These are phyloP conservation scores for Oenanthe oenanthe DNA, from an alignment of 2,113 vertebrate genomes.

Conservation along the genomic window DNA sequence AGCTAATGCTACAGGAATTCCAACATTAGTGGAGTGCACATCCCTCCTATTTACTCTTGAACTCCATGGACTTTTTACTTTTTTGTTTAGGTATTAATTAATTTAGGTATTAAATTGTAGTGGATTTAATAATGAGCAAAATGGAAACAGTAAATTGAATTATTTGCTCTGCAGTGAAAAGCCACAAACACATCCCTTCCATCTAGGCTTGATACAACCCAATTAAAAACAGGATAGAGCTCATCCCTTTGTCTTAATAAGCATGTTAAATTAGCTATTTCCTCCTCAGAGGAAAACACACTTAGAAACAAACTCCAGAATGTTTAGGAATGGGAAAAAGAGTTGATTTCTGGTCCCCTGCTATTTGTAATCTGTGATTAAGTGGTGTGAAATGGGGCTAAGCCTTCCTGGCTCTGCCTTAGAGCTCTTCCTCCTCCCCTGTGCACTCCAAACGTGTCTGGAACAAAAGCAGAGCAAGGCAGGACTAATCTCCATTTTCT, in stretches of 20 bases:
- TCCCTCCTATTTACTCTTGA: not conserved
- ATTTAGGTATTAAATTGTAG: not conserved
- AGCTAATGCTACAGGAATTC: not conserved
- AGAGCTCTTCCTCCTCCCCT: not conserved
- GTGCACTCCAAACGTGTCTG: not conserved
- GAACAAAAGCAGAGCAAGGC: slow-evolving; percentile 7
- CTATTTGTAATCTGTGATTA: slow-evolving; percentile 50
- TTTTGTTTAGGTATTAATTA: not conserved
- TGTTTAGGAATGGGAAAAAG: not conserved
- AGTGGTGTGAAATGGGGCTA: slow-evolving; percentile 51
- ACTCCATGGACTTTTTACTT: not conserved
- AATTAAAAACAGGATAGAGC: slow-evolving; percentile 23
- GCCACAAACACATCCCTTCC: not conserved
- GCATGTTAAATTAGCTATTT: slow-evolving; percentile 9
- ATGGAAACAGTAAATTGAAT: not conserved
- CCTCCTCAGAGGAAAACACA: not conserved
- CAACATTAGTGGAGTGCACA: fast-evolving
- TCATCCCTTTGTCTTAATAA: slow-evolving; percentile 24
- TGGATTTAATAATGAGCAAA: not conserved
- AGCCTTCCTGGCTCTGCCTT: slow-evolving; percentile 10
- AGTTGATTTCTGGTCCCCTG: slow-evolving; percentile 22
- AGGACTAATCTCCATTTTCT: slow-evolving; percentile 51
- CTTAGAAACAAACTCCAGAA: not conserved
- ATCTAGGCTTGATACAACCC: not conserved
- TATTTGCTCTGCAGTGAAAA: not conserved